Conservation (phyloP, 2,888 invertebrate species). For the Diarsia dahlii region DNA sequence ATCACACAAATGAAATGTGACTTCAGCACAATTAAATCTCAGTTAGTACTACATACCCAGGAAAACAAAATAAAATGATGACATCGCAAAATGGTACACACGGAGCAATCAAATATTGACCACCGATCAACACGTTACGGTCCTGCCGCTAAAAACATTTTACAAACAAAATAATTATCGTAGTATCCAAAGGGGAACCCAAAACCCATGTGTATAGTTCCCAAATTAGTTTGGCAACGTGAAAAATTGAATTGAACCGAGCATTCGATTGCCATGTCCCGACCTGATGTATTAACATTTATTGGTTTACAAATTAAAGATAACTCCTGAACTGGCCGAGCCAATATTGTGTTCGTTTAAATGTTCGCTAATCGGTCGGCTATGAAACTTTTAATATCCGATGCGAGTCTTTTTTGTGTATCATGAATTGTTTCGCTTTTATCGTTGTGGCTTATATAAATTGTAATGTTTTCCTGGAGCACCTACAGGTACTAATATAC, state of each 20-base stretch:
- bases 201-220: constrained; percentile 83
- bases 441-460: constrained; percentile 41
- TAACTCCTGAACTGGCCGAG: constrained; percentile 78
- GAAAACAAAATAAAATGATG: constrained; percentile 80
- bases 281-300: constrained; percentile 89
- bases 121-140: constrained; percentile 85
- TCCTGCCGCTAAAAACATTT: constrained; percentile 86
- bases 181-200: constrained; percentile 77
- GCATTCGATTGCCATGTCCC: constrained; percentile 74
- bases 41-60: constrained; percentile 46
- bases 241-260: constrained; percentile 86
- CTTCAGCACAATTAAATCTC: constrained; percentile 14
- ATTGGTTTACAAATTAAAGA: constrained; percentile 90
- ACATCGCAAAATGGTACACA: constrained; percentile 73
- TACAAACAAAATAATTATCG: constrained; percentile 85
- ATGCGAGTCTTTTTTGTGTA: constrained; percentile 46
- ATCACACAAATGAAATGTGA: constrained; percentile 4
- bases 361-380: constrained; percentile 68
- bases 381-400: constrained; percentile 69
- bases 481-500: not conserved
- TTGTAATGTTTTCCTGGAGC: constrained; percentile 29
- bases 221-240: constrained; percentile 86
- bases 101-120: constrained; percentile 86
- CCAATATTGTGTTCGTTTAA: constrained; percentile 77
- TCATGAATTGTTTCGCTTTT: constrained; percentile 46